phyloP scores from a whole-genome alignment of 2,888 invertebrate species.

The Atherix ibis region DNA sequence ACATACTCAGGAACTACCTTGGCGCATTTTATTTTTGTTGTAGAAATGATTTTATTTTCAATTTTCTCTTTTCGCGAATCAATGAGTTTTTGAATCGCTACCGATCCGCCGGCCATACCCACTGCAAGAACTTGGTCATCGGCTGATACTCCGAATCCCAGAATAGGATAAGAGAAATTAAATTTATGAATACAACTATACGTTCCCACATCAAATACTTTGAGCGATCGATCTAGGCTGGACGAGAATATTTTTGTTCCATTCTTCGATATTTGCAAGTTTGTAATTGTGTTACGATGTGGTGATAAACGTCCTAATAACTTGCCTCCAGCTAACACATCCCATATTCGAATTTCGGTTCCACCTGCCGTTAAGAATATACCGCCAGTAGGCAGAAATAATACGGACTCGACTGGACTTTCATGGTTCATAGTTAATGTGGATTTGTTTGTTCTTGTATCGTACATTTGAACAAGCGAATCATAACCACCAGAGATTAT shows the following conservation, averaged over 20 bases:
- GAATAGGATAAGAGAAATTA: conserved; percentile 77
- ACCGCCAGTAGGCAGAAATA: conserved; percentile 79
- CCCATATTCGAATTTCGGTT: conserved; percentile 85
- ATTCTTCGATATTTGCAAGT: conserved; percentile 63
- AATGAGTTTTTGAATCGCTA: conserved; percentile 70
- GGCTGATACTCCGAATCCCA: conserved; percentile 63
- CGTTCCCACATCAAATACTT: conserved; percentile 74
- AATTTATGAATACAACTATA: conserved; percentile 80
- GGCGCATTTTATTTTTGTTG: conserved; percentile 34
- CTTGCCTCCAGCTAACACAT: conserved; percentile 74
- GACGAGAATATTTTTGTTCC: conserved; percentile 74
- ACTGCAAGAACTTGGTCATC: conserved; percentile 73
- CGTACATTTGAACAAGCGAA: conserved; percentile 73
- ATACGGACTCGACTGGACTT: conserved; percentile 72
- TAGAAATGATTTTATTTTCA: conserved; percentile 30
- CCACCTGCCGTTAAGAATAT: conserved; percentile 86
- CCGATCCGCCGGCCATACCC: conserved; percentile 84
- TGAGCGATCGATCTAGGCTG: conserved; percentile 84
- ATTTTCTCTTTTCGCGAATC: conserved; percentile 26
- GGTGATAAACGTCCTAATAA: conserved; percentile 69
- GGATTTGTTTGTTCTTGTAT: conserved; percentile 55
- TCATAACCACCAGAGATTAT: conserved; percentile 82
- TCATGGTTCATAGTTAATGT: conserved; percentile 69
- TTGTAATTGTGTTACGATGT: conserved; percentile 92
- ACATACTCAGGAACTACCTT: conserved; percentile 34